Percentiles rank a stretch among this genome's conserved stretches.
Conservation (phyloP, 2,113 vertebrate species). For the Ptilorrhoa leucosticta region DNA sequence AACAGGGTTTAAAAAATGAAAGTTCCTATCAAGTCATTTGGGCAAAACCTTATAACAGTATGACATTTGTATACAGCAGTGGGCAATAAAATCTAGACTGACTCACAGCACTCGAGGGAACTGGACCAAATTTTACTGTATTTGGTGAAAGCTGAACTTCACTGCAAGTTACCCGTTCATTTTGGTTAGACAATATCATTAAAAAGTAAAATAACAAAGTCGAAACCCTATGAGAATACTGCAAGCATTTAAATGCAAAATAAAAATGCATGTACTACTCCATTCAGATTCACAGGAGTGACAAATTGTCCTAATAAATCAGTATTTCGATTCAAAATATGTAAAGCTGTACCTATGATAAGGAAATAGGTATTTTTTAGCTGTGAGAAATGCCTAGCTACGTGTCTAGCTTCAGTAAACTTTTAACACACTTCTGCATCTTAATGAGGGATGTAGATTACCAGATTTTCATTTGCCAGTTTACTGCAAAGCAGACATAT, state of each 20-base stretch:
- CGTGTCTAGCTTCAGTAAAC: background rate
- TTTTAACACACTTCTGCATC: background rate
- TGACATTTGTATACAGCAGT: background rate
- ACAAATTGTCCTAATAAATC: slow-evolving; percentile 42
- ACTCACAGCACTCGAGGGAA: background rate
- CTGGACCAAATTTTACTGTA: background rate
- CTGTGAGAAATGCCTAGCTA: background rate
- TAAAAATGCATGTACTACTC: background rate
- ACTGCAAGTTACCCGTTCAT: background rate
- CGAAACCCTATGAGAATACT: background rate
- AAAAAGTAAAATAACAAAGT: background rate
- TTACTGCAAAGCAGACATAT: slow-evolving; percentile 53
- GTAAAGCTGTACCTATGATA: background rate
- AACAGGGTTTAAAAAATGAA: background rate
- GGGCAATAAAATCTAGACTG: background rate
- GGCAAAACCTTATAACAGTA: background rate
- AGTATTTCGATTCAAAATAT: background rate
- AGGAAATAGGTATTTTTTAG: slow-evolving; percentile 12
- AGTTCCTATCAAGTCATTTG: background rate
- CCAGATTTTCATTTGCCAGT: slow-evolving; percentile 52
- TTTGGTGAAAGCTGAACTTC: background rate
- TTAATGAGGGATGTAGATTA: slow-evolving; percentile 39
- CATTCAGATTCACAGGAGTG: slow-evolving; percentile 25
- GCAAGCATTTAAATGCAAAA: background rate
- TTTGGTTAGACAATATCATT: background rate